Base-by-base conservation (phyloP, 2,113 vertebrate genomes). In the Himantopus leucocephalus region DNA sequence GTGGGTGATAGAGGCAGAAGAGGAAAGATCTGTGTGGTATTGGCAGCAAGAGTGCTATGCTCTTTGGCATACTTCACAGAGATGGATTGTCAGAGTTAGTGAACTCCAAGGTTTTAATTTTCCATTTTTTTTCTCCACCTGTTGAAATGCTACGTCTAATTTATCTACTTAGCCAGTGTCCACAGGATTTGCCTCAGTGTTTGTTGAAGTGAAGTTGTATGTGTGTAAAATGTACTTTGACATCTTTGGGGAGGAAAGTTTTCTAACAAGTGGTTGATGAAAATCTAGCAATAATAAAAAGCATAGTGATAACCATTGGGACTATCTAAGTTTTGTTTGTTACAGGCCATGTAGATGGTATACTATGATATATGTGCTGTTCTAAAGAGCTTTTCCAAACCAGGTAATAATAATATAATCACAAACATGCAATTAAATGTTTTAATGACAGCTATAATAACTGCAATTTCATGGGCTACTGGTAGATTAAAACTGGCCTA, bases 361-460 rank as follows among this genome's bases (percentile, higher is more conserved):
- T 37, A 1, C 52, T 82, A 0, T 12, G 24, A 23, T 67, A 26
- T 14, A 26, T 66, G 59, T 71, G 59, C n/a, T 88, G 23, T 47
- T 90, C 59, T 64, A n/a, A 88, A 80, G 45, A 88, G 35, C 52
- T 30, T 78, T 90, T 92, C 85, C 47, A 80, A 19, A 22, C 18
- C 3, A 2, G 14, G 23, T 64, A 50, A 21, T 88, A 90, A 70
- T 35, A 77, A 53, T 34, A 52, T 79, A 88, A 96, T 85, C 75
- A 76, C 78, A 86, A 78, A 70, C 0, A 1, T 67, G 71, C 68
- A 71, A 83, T 93, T 86, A 80, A 73, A 73, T 90, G 52, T 88
- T 90, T 92, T 92, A 90, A 92, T 94, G 82, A 27, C 55, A 74
- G 88, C 74, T 72, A 71, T 94, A 92, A 77, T 48, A 93, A 55